Evolutionary conservation across 2,888 invertebrate genomes (phyloP).

Genomic region (Drosophila kambysellisi): DNA sequence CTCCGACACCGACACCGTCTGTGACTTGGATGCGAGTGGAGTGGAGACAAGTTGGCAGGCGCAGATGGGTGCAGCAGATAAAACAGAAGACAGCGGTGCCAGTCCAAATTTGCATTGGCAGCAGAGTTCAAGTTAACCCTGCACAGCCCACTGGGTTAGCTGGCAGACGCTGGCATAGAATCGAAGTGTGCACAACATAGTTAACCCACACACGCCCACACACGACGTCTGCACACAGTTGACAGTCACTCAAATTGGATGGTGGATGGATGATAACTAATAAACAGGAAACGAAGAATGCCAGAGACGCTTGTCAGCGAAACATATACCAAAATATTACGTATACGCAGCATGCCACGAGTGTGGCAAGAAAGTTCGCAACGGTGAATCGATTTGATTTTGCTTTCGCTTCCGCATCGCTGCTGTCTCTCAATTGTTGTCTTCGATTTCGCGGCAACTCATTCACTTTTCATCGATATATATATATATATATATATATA

Average conservation of each 20-base stretch:
- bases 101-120: conserved; percentile 55
- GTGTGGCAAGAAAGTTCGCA: conserved; percentile 13
- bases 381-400: conserved; percentile 28
- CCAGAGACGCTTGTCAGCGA: conserved; percentile 56
- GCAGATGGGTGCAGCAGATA: conserved; percentile 63
- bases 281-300: conserved; percentile 57
- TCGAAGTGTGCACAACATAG: not conserved
- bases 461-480: conserved; percentile 42
- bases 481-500: too few species aligned
- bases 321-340: conserved; percentile 52
- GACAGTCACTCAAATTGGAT: not conserved
- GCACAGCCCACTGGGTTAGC: conserved; percentile 23
- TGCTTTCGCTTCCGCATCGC: conserved; percentile 58
- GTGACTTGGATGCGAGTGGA: conserved; percentile 16
- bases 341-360: conserved; percentile 60
- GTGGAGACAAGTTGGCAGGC: conserved; percentile 56
- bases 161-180: not conserved
- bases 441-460: conserved; percentile 47
- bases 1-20: not conserved
- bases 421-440: conserved; percentile 54
- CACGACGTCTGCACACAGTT: not conserved
- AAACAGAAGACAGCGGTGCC: conserved; percentile 29
- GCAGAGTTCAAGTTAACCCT: conserved; percentile 45
- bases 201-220: conserved; percentile 45
- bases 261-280: not conserved